Evolutionary conservation across 2,888 invertebrate genomes (phyloP).

Genomic region (Oxyscelio sp.): DNA sequence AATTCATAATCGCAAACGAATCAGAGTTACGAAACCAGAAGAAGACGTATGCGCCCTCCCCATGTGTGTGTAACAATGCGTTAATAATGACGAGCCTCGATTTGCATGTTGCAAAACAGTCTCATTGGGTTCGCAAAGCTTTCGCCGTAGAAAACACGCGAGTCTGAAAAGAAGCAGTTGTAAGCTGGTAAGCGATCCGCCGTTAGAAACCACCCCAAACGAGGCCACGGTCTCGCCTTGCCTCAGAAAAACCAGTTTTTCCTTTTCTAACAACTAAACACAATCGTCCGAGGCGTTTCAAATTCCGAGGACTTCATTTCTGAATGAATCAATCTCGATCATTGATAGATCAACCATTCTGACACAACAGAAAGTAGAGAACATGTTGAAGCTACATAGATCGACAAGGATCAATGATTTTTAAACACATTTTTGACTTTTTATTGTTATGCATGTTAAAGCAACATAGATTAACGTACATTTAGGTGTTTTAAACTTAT

Average conservation of each 20-base stretch:
- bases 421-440: too few relatives aligned
- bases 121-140: slow-evolving; percentile 49
- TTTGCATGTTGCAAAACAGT: slow-evolving; percentile 59
- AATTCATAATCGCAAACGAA: slow-evolving; percentile 38
- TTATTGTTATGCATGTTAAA: too few relatives aligned
- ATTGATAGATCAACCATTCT: too few relatives aligned
- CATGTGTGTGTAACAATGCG: slow-evolving; percentile 37
- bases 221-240: slow-evolving; percentile 78
- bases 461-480: too few relatives aligned
- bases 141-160: slow-evolving; percentile 62
- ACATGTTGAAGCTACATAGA: too few relatives aligned
- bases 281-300: background rate
- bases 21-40: slow-evolving; percentile 15
- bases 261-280: slow-evolving; percentile 38
- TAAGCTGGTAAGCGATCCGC: slow-evolving; percentile 82
- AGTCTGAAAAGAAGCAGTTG: slow-evolving; percentile 63
- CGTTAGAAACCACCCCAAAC: slow-evolving; percentile 76
- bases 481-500: too few relatives aligned
- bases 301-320: slow-evolving; percentile 15
- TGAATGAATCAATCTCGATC: slow-evolving; percentile 10
- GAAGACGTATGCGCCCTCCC: too few relatives aligned
- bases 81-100: slow-evolving; percentile 41
- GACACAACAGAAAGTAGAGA: too few relatives aligned
- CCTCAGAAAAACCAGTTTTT: slow-evolving; percentile 51
- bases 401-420: too few relatives aligned